Conservation (phyloP, 2,888 invertebrate genomes). For the Epirrhoe alternata region DNA sequence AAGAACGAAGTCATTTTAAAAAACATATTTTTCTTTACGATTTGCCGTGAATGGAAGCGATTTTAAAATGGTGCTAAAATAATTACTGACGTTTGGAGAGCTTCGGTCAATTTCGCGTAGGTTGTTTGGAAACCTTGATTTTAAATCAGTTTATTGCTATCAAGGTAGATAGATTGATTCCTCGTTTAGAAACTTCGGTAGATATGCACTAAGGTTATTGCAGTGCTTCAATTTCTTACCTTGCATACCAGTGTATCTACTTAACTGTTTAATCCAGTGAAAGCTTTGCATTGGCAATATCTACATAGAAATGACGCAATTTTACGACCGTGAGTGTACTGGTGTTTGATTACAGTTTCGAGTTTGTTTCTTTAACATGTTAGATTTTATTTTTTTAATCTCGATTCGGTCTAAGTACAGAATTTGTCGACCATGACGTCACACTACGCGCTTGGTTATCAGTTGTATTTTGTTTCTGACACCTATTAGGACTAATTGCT, state of each 20-base stretch:
- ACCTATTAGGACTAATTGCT: conserved; percentile 56
- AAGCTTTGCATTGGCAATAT: conserved; percentile 28
- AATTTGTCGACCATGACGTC: conserved; percentile 26
- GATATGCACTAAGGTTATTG: conserved; percentile 7
- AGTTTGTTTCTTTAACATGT: conserved; percentile 18
- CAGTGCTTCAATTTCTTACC: conserved; percentile 20
- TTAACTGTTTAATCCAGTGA: conserved; percentile 31
- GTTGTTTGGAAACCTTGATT: neutral
- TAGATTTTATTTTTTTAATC: conserved; percentile 7
- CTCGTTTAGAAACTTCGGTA: neutral
- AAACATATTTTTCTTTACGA: neutral
- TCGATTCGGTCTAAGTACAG: conserved; percentile 13
- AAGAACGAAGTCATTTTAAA: neutral
- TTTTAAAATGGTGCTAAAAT: neutral
- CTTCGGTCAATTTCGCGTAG: neutral
- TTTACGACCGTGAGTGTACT: conserved; percentile 11
- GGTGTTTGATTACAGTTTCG: conserved; percentile 19
- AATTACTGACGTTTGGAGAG: neutral
- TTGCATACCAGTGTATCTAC: conserved; percentile 12
- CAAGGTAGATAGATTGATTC: neutral
- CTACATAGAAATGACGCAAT: conserved; percentile 33
- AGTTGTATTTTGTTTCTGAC: conserved; percentile 41
- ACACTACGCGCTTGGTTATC: conserved; percentile 30
- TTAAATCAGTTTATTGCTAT: neutral
- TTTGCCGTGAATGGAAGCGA: neutral